Base-by-base conservation (phyloP, 2,797 vertebrate genomes). In the Sebastes oblongus region DNA sequence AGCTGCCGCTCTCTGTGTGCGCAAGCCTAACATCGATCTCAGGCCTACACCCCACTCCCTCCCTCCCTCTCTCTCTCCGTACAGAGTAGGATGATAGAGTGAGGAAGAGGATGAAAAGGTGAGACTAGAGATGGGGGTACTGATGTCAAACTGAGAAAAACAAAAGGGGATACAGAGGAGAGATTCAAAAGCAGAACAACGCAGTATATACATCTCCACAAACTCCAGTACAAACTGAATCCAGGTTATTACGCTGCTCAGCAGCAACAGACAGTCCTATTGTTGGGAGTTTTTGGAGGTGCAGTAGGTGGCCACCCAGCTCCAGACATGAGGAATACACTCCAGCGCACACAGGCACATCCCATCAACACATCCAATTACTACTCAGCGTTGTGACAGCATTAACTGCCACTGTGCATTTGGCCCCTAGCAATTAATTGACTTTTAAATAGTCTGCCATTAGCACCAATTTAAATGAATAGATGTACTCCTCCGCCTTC, bases 361-460 rank as follows among this genome's bases (percentile, higher is more conserved):
- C 70, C 82, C 83, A 83, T 87, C 89, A 87, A 89, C 86, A 91
- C 88, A 89, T 70, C 76, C 84, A 91, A 92, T 92, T 91, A 92
- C 91, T 80, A 78, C 82, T 86, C 79, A 75, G 84, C 67, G 60
- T 91, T 92, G 88, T 93, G 92, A 90, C 90, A 89, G 88, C 86
- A 87, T 92, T 93, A 92, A 92, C 87, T 86, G 86, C 89, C 87
- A 91, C 75, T 86, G 92, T 82, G 91, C 88, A 82, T 88, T 90
- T 89, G 91, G 90, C 93, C 92, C 88, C 78, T 82, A 66, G 91
- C 87, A 88, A 93, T 91, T 90, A 91, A 92, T 90, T 92, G 88
- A 91, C 91, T 92, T 92, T 92, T 93, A 94, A 94, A 93, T 91
- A 89, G 94, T 90, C 86, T 87, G 82, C 88, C 90, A 94, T 94